These are phyloP conservation scores for Drosophila eugracilis DNA, from an alignment of 1,140 invertebrate species.

Conservation along the genomic window DNA sequence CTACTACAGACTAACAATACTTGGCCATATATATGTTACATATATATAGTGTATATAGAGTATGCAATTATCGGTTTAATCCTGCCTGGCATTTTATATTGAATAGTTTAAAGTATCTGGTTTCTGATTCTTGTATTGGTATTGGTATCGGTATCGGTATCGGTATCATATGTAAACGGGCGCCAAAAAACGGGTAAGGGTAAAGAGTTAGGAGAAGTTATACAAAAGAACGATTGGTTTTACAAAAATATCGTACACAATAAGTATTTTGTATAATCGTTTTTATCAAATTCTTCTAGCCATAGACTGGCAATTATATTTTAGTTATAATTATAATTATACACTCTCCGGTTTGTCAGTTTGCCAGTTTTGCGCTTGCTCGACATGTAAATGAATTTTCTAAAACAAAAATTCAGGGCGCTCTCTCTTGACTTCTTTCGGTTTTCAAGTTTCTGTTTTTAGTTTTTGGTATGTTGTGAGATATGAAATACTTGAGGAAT, in stretches of 20 bases:
- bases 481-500: constrained; percentile 65
- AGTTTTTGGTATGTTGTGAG: constrained; percentile 57
- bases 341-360: constrained; percentile 40
- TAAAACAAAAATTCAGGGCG: constrained; percentile 77
- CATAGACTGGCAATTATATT: constrained; percentile 29
- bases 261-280: constrained; percentile 56
- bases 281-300: constrained; percentile 43
- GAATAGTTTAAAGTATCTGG: constrained; percentile 30
- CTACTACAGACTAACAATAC: constrained; percentile 75
- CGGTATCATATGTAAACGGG: constrained; percentile 49
- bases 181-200: constrained; percentile 46
- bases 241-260: constrained; percentile 73
- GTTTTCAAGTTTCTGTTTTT: no score
- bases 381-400: constrained; percentile 72
- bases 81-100: constrained; percentile 41
- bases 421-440: constrained; percentile 28
- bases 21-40: constrained; percentile 49
- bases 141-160: constrained; percentile 21
- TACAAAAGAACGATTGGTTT: constrained; percentile 53
- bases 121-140: constrained; percentile 20
- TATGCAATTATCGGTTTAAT: constrained; percentile 30
- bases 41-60: constrained; percentile 49
- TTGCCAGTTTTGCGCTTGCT: constrained; percentile 58
- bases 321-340: constrained; percentile 39
- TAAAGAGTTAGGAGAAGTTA: constrained; percentile 37